These are phyloP conservation scores for Micromesistius poutassou DNA, from an alignment of 2,797 vertebrate species.

Conservation along the genomic window DNA sequence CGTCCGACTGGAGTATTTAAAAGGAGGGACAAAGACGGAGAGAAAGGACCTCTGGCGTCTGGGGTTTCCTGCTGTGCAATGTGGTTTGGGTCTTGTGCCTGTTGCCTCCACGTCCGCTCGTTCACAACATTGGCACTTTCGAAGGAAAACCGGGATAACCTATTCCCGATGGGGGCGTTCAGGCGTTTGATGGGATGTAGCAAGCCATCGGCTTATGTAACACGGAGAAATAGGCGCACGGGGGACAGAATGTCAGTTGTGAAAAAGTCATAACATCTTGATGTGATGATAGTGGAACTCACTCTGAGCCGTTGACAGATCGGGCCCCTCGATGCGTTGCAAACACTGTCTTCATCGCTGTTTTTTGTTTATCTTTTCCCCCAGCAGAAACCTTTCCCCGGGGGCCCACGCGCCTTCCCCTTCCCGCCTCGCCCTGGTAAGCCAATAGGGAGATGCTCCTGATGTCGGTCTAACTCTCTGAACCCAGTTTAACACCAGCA, in stretches of 20 bases:
- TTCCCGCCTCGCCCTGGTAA: constrained; percentile 60
- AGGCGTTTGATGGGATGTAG: constrained; percentile 18
- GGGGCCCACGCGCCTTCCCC: constrained; percentile 32
- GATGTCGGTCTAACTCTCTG: constrained; percentile 31
- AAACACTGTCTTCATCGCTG: constrained; percentile 12
- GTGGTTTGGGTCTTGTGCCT: constrained; percentile 27
- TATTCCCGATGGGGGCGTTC: constrained; percentile 19
- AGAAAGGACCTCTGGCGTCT: constrained; percentile 19
- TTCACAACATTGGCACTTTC: constrained; percentile 25
- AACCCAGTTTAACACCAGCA: constrained; percentile 33
- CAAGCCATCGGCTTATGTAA: constrained; percentile 18
- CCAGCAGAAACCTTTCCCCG: constrained; percentile 54
- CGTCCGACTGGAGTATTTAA: constrained; percentile 29
- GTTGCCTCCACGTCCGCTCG: constrained; percentile 39
- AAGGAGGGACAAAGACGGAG: constrained; percentile 19
- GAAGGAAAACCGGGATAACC: constrained; percentile 35
- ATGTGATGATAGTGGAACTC: background rate
- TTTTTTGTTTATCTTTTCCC: constrained; percentile 15
- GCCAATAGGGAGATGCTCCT: constrained; percentile 29
- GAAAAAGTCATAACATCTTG: background rate
- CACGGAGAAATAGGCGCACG: background rate
- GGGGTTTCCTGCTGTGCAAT: constrained; percentile 37
- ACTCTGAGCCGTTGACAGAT: background rate
- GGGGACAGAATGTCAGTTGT: background rate
- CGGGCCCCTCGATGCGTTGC: constrained; percentile 7